phyloP scores from a whole-genome alignment of 2,888 invertebrate genomes.

The Timandra comae region DNA sequence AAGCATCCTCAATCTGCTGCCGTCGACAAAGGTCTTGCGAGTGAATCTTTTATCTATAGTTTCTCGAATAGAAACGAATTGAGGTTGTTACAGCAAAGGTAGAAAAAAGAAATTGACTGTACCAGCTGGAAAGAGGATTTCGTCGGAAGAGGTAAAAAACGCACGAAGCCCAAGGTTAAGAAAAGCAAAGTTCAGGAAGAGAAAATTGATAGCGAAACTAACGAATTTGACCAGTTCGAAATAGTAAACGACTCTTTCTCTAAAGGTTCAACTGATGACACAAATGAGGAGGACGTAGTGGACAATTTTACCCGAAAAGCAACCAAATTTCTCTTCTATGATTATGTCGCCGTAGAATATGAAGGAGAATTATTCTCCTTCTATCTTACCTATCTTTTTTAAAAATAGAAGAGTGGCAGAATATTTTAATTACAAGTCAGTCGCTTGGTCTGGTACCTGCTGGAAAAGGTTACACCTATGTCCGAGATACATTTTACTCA shows the following conservation, averaged over 20 bases:
- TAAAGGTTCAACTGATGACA: background rate
- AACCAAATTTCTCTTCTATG: background rate
- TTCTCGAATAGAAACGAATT: conserved; percentile 1
- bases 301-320: background rate
- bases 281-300: background rate
- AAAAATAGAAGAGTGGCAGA: no score
- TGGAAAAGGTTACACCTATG: no score
- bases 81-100: background rate
- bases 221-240: background rate
- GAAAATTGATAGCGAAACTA: background rate
- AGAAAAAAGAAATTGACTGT: conserved; percentile 5
- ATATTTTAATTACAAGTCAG: no score
- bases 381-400: no score
- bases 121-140: conserved; percentile 3
- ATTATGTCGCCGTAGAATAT: background rate
- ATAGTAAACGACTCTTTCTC: no score
- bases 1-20: background rate
- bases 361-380: conserved; percentile 4
- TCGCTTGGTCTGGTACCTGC: no score
- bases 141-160: background rate
- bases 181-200: background rate
- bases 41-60: conserved; percentile 1
- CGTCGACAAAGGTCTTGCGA: background rate
- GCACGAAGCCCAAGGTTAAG: background rate
- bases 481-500: no score